A percentile compares a stretch with the other conserved stretches of the same genome.
phyloP scores from a whole-genome alignment of 2,113 vertebrate genomes.

The Myxocyprinus asiaticus region DNA sequence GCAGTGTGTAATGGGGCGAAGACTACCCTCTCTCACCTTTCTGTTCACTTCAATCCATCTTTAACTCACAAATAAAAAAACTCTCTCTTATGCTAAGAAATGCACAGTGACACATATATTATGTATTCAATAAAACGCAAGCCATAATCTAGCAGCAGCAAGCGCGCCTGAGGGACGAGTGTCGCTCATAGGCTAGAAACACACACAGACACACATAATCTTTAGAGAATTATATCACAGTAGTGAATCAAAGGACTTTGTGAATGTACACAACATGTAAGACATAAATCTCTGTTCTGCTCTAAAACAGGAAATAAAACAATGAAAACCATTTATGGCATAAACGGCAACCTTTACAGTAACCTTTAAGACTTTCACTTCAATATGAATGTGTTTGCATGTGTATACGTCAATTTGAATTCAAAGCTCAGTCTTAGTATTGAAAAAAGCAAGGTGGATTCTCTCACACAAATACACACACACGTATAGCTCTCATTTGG shows the following conservation, averaged over 20 bases:
- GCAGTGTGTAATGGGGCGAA: too few relatives aligned
- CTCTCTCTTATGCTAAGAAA: too few relatives aligned
- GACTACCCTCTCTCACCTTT: too few relatives aligned
- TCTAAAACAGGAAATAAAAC: slow-evolving; percentile 43
- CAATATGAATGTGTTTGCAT: slow-evolving; percentile 8
- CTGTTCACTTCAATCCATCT: too few relatives aligned
- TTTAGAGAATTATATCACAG: background rate
- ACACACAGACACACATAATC: too few relatives aligned
- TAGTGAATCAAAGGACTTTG: background rate
- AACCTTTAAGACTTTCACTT: slow-evolving; percentile 15
- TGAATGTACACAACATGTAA: slow-evolving; percentile 1
- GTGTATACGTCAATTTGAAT: background rate
- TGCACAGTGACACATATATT: too few relatives aligned
- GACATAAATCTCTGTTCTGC: slow-evolving; percentile 15
- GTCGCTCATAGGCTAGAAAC: too few relatives aligned
- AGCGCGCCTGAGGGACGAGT: too few relatives aligned
- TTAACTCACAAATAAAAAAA: too few relatives aligned
- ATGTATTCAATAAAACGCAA: too few relatives aligned
- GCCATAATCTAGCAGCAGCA: too few relatives aligned
- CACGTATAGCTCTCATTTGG: background rate
- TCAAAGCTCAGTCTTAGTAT: background rate
- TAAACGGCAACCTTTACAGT: slow-evolving; percentile 27
- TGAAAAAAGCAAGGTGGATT: slow-evolving; percentile 1
- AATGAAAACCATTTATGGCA: slow-evolving; percentile 30
- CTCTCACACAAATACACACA: background rate